Percentiles rank a stretch among this genome's conserved stretches.
Conservation (phyloP, 2,797 vertebrate genomes). For the Glyptemys insculpta region DNA sequence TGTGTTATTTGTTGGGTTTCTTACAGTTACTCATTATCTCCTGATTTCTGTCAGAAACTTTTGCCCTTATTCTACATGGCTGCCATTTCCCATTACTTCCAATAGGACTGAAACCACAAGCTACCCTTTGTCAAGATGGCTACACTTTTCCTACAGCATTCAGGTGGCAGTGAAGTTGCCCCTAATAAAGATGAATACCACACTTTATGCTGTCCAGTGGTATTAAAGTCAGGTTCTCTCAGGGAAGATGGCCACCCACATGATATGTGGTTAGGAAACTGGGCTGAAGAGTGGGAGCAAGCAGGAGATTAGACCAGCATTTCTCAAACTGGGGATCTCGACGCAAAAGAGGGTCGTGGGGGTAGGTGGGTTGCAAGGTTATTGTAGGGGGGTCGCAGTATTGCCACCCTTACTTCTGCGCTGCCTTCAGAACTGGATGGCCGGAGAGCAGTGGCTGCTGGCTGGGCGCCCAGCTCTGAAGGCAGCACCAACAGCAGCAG, state of each 20-base stretch:
- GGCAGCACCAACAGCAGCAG: no score
- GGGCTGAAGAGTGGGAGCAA: background rate
- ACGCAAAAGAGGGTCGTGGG: no score
- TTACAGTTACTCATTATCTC: constrained; percentile 18
- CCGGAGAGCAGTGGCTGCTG: no score
- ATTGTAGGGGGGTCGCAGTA: no score
- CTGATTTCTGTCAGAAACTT: constrained; percentile 25
- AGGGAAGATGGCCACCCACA: background rate
- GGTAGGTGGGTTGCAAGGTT: no score
- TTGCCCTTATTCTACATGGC: constrained; percentile 12
- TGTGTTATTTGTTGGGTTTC: background rate
- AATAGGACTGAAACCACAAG: background rate
- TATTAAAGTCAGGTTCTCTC: background rate
- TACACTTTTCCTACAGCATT: background rate
- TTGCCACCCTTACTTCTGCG: no score
- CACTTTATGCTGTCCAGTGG: background rate
- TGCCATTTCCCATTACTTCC: background rate
- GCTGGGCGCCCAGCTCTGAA: no score
- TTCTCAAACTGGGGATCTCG: no score
- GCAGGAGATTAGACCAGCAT: no score
- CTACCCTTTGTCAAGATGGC: constrained; percentile 20
- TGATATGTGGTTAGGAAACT: background rate
- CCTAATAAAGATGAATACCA: background rate
- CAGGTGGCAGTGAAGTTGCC: background rate
- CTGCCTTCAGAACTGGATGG: no score